A percentile compares a stretch with the other conserved stretches of the same genome.
phyloP scores from a whole-genome alignment of 2,888 invertebrate species.

The Lasioglossum leucozonium region DNA sequence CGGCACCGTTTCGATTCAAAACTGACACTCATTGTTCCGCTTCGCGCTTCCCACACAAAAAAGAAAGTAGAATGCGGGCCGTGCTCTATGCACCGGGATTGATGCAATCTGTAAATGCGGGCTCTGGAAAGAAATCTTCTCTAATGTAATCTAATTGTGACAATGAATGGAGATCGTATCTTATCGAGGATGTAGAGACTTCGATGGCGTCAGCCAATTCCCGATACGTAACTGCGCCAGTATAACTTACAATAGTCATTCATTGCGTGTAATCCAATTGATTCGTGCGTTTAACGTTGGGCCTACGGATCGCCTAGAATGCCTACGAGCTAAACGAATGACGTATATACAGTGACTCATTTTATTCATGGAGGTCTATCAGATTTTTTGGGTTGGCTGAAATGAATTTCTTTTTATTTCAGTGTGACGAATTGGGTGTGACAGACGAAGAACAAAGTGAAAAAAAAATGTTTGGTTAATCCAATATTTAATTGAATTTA shows the following conservation, averaged over 20 bases:
- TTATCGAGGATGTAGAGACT: slow-evolving; percentile 3
- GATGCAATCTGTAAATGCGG: slow-evolving; percentile 57
- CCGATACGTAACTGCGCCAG: neutral
- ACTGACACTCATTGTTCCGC: slow-evolving; percentile 35
- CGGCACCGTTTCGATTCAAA: slow-evolving; percentile 4
- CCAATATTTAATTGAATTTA: neutral
- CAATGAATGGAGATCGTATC: slow-evolving; percentile 55
- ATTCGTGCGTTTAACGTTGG: neutral
- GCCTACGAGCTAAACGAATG: neutral
- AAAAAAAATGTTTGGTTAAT: neutral
- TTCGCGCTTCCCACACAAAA: slow-evolving; percentile 7
- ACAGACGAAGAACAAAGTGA: neutral
- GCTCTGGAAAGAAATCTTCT: slow-evolving; percentile 27
- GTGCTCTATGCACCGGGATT: slow-evolving; percentile 21
- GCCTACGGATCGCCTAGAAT: neutral
- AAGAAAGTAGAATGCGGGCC: slow-evolving; percentile 32
- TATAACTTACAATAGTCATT: slow-evolving; percentile 14
- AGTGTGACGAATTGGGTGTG: neutral
- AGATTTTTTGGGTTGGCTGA: neutral
- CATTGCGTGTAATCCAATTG: neutral
- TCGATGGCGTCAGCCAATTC: slow-evolving; percentile 23
- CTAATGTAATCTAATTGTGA: slow-evolving; percentile 44
- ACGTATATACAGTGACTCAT: neutral
- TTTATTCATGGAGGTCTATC: neutral
- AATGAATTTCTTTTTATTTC: neutral